Conservation (phyloP, 1,140 invertebrate species). For the Acromyrmex heyeri region DNA sequence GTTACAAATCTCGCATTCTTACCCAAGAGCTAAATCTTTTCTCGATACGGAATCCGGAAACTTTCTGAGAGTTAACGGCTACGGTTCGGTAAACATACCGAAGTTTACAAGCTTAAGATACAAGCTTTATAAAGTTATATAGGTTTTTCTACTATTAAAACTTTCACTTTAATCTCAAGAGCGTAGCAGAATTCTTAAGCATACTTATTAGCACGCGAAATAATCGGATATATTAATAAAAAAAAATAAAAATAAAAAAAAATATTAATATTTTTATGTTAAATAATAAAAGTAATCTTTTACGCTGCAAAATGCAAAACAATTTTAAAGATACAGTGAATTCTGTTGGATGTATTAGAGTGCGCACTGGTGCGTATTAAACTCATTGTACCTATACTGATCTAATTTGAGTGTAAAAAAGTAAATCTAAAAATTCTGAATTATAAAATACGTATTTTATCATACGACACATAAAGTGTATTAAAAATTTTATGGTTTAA, state of each 20-base stretch:
- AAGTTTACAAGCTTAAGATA: slow-evolving; percentile 57
- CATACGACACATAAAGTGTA: too few relatives aligned
- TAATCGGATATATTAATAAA: slow-evolving; percentile 6
- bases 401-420: too few relatives aligned
- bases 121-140: slow-evolving; percentile 61
- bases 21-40: slow-evolving; percentile 48
- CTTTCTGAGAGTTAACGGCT: slow-evolving; percentile 48
- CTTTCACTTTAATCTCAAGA: slow-evolving; percentile 55
- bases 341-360: too few relatives aligned
- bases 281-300: neutral
- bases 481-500: too few relatives aligned
- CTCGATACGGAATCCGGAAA: slow-evolving; percentile 54
- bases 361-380: too few relatives aligned
- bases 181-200: slow-evolving; percentile 10
- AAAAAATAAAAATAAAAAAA: slow-evolving; percentile 42
- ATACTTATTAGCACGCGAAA: slow-evolving; percentile 16
- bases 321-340: too few relatives aligned
- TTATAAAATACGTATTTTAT: too few relatives aligned
- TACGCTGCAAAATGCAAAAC: neutral
- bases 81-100: slow-evolving; percentile 50
- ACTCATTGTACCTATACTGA: too few relatives aligned
- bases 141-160: slow-evolving; percentile 58
- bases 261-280: slow-evolving; percentile 18
- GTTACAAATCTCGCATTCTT: slow-evolving; percentile 50
- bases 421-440: too few relatives aligned